These are phyloP conservation scores for Elgonia sp. DNA, from an alignment of 2,888 invertebrate species.

Conservation along the genomic window DNA sequence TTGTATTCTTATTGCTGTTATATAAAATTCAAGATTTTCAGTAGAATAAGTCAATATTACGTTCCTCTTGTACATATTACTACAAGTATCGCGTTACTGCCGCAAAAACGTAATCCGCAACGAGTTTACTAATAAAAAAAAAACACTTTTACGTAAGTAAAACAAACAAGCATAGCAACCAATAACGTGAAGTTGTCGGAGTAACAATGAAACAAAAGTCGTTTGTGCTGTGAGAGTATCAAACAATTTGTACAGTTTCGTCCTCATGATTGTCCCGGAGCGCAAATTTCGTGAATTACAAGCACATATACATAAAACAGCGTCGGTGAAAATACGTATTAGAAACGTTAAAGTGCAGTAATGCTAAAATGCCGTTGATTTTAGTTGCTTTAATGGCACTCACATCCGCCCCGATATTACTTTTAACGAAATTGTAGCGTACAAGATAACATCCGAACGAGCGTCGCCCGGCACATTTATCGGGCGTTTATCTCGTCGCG, in stretches of 20 bases:
- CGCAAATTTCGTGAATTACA: conserved; percentile 61
- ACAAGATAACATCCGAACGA: conserved; percentile 73
- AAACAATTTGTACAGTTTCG: conserved; percentile 58
- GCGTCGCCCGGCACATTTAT: conserved; percentile 62
- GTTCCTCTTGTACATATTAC: not conserved
- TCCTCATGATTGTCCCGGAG: conserved; percentile 52
- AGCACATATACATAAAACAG: conserved; percentile 6
- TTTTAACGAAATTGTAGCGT: conserved; percentile 71
- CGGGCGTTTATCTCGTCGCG: conserved; percentile 62
- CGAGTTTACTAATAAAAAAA: conserved; percentile 39
- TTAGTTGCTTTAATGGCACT: conserved; percentile 73
- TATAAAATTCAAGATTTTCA: too few species aligned
- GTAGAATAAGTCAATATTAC: conserved; percentile 6
- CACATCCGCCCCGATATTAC: conserved; percentile 56
- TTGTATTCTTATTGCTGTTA: too few species aligned
- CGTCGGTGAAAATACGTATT: conserved; percentile 55
- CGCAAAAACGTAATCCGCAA: conserved; percentile 7
- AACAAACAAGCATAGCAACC: conserved; percentile 40
- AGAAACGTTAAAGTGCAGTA: conserved; percentile 64
- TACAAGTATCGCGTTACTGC: not conserved
- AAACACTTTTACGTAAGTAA: conserved; percentile 39
- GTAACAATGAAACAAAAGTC: conserved; percentile 55
- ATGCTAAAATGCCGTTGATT: conserved; percentile 71
- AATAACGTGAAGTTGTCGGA: conserved; percentile 41
- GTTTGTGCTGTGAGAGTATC: conserved; percentile 46